Evolutionary conservation across 2,113 vertebrate species (phyloP), one percentile per base, ranked within the genome.

Genomic region (Seriola dumerili): DNA sequence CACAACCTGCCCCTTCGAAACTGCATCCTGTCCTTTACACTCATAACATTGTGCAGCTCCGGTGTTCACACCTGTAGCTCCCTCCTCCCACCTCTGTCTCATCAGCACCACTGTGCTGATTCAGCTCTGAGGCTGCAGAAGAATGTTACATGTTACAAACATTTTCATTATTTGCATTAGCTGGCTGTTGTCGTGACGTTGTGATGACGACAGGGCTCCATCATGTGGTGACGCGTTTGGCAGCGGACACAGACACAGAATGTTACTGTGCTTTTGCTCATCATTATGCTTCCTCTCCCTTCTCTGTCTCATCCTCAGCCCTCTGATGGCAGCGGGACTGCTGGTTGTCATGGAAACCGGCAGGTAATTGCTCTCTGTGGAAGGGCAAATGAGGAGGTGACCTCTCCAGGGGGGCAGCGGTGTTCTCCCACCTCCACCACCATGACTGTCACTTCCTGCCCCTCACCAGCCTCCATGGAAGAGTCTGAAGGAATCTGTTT

Each of bases 281-380:
- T 54, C 10, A 19, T 52, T 16, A 16, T 21, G 10, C 17, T 40
- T 52, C 36, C 14, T 62, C 58, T 58, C 10, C 10, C 32, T 23
- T 38, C 38, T 10, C 46, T n/a, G 44, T 46, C 38, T 38, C n/a
- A 17, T 38, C 14, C 5, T 69, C 25, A 21, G 57, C 36, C 17
- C 64, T 54, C 54, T 57, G 61, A 76, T 44, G 8, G 23, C 2
- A 3, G 55, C 59, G 36, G 23, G 46, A 34, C n/a, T 34, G 57
- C 66, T 61, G 59, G 78, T 77, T 77, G 78, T 76, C 81, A 55
- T 72, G 62, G 62, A 70, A 63, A 86, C 80, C 70, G 14, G 46
- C 40, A 29, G 69, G 80, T 86, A 89, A 93, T 85, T 83, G 55
- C 80, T 88, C 80, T 78, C 79, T 55, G 71, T 75, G 76, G 86